A percentile compares a stretch with the other conserved stretches of the same genome.
Evolutionary conservation across 1,140 invertebrate genomes (phyloP).

Genomic region (Chrysomallon squamiferum): DNA sequence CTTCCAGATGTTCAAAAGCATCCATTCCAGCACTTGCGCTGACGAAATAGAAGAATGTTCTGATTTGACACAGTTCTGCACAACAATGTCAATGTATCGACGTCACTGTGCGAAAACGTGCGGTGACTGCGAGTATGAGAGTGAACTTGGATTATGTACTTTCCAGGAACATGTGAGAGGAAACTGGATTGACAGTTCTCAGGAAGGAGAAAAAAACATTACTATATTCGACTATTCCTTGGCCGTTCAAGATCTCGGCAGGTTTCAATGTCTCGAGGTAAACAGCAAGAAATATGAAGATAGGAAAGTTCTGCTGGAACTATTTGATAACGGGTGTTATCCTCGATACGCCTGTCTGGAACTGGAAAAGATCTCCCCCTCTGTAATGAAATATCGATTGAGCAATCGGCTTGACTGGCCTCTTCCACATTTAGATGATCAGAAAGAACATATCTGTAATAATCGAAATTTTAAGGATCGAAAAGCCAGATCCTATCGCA

Average conservation of each 20-base stretch:
- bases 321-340: conserved; percentile 43
- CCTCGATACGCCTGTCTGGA: conserved; percentile 45
- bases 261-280: conserved; percentile 21
- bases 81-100: conserved; percentile 6
- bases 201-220: conserved; percentile 3
- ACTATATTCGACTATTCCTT: conserved; percentile 21
- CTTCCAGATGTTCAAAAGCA: conserved; percentile 23
- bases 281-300: conserved; percentile 21
- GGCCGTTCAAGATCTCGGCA: conserved; percentile 3
- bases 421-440: background rate
- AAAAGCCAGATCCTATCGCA: background rate
- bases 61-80: conserved; percentile 7
- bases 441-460: conserved; percentile 26
- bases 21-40: conserved; percentile 37
- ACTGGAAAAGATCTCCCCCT: conserved; percentile 33
- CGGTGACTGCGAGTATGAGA: conserved; percentile 21
- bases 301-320: conserved; percentile 28
- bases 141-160: conserved; percentile 27
- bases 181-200: conserved; percentile 29
- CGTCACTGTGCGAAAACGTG: conserved; percentile 38
- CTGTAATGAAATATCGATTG: conserved; percentile 37
- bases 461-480: conserved; percentile 11
- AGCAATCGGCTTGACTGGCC: conserved; percentile 40
- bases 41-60: conserved; percentile 30
- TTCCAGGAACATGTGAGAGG: conserved; percentile 37